Conservation (phyloP, 2,888 invertebrate species). For the Desoria tigrina region DNA sequence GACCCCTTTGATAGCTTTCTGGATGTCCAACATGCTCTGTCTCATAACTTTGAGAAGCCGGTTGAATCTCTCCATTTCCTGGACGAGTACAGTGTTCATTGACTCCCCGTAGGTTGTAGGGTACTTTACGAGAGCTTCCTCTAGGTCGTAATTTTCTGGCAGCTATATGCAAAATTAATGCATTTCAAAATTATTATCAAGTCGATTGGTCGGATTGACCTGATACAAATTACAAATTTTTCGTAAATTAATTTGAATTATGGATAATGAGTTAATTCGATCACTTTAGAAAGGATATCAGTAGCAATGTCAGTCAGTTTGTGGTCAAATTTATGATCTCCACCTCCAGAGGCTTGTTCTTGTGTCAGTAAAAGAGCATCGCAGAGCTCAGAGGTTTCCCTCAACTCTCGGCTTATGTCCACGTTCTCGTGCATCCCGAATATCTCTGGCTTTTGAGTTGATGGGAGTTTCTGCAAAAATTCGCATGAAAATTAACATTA, state of each 20-base stretch:
- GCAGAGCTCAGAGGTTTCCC: conserved; percentile 61
- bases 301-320: conserved; percentile 29
- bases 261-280: too few relatives aligned
- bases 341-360: conserved; percentile 25
- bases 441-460: conserved; percentile 76
- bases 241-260: too few relatives aligned
- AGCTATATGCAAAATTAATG: conserved; percentile 75
- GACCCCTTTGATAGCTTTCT: conserved; percentile 80
- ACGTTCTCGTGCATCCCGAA: conserved; percentile 93
- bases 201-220: too few relatives aligned
- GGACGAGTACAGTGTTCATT: conserved; percentile 90
- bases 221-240: too few relatives aligned
- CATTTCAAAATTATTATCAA: conserved; percentile 74
- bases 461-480: conserved; percentile 62
- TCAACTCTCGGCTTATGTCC: conserved; percentile 86
- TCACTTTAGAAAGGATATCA: conserved; percentile 55
- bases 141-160: conserved; percentile 71
- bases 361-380: conserved; percentile 28
- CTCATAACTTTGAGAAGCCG: conserved; percentile 71
- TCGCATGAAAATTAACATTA: too few relatives aligned
- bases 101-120: conserved; percentile 79
- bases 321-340: conserved; percentile 14
- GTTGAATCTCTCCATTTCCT: conserved; percentile 80
- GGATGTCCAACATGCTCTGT: conserved; percentile 72
- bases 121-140: conserved; percentile 68